Base-by-base conservation (phyloP, 2,888 invertebrate species). In the Fragum whitleyi region DNA sequence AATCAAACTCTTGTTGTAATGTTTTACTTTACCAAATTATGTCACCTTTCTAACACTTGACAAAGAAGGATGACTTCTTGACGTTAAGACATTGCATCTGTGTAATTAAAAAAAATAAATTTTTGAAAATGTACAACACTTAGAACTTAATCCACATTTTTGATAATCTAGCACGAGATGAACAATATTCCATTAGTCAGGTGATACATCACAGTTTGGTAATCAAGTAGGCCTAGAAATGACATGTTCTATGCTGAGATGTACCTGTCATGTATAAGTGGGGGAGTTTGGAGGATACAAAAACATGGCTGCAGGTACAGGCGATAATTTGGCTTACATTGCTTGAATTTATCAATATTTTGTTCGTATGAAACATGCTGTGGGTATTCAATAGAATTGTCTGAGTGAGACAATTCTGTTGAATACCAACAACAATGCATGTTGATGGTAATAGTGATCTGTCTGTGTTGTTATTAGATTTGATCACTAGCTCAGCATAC, bases 121-220 rank as follows among this genome's bases (percentile, higher is more conserved):
- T n/a, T n/a, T n/a, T n/a, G n/a, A n/a, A n/a, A n/a, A n/a, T n/a
- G n/a, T n/a, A n/a, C n/a, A n/a, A 6, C 32, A 36, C 32, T 9
- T 9, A 36, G 32, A 9, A 36, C 5, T 36, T 36, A 36, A 36
- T 36, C 32, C 32, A 36, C 32, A 36, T 36, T 6, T n/a, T 3
- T 6, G 32, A 29, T 19, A 7, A 61, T 61, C 32, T 61, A 61
- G 61, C 26, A 61, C 61, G 32, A 29, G 19, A 16, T 29, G 65
- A 65, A 65, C 65, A 65, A 11, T 65, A 39, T 65, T 65, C 65
- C 36, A 65, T 65, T 65, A 65, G 65, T 39, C 65, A 65, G 65
- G 65, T 42, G 39, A 65, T 39, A 42, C 42, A 23, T 65, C 21
- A 26, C 42, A 42, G 19, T 32, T 1, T 5, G n/a, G 65, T 32